phyloP scores from a whole-genome alignment of 1,140 invertebrate species.

The Drosophila fuyamai region DNA sequence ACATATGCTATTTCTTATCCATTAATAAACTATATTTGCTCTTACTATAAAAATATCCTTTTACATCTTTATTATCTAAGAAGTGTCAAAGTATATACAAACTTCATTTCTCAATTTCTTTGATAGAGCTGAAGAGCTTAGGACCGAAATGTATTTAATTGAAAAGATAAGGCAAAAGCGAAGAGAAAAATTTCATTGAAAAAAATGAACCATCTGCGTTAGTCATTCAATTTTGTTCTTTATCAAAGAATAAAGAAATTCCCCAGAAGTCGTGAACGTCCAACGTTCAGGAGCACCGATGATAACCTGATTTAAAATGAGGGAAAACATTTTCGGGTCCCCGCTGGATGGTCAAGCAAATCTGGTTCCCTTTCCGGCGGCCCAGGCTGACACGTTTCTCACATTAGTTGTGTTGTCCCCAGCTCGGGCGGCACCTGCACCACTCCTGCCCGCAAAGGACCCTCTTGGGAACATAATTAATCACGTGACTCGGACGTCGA shows the following conservation, averaged over 20 bases:
- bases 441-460: background rate
- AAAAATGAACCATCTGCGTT: background rate
- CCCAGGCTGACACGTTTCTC: conserved; percentile 44
- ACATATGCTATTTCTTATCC: no score
- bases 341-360: conserved; percentile 31
- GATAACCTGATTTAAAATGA: conserved; percentile 25
- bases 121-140: no score
- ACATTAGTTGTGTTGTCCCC: conserved; percentile 39
- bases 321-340: conserved; percentile 12
- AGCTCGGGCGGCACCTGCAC: background rate
- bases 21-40: no score
- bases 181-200: background rate
- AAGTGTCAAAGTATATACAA: no score
- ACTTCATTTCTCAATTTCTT: no score
- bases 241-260: conserved; percentile 11
- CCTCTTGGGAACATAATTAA: conserved; percentile 48
- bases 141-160: no score
- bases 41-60: no score
- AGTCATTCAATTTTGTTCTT: conserved; percentile 25
- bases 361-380: conserved; percentile 2
- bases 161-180: background rate
- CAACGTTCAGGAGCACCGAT: conserved; percentile 2
- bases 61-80: no score
- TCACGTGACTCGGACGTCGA: conserved; percentile 51
- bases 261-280: conserved; percentile 8